Conservation (phyloP, 30 jellyfish, hydroid and myxozoan species). For the Aurelia aurita region DNA sequence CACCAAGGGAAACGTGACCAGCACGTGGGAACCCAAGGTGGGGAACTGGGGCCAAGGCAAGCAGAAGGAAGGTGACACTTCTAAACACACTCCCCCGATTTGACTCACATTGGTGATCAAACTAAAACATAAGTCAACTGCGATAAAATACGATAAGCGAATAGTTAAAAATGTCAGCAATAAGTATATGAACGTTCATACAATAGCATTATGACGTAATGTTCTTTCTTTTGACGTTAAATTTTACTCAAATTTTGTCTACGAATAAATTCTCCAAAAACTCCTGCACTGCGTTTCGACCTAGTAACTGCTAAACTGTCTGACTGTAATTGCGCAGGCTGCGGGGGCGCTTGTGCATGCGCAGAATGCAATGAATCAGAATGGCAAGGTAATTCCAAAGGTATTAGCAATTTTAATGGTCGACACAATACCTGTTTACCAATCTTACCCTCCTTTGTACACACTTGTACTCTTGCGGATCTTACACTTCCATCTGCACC, state of each 20-base stretch:
- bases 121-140: no score
- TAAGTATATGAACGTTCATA: no score
- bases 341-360: conserved; percentile 28
- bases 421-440: conserved; percentile 64
- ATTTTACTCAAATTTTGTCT: conserved; percentile 24
- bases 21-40: no score
- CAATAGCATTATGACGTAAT: not conserved
- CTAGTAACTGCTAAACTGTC: conserved; percentile 14
- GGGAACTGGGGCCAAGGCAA: no score
- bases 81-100: no score
- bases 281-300: conserved; percentile 57
- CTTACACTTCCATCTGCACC: conserved; percentile 63
- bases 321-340: conserved; percentile 40
- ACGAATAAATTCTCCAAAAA: conserved; percentile 59
- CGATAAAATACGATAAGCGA: no score
- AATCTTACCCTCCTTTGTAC: conserved; percentile 52
- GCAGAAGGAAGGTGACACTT: no score
- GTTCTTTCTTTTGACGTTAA: not conserved
- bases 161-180: no score
- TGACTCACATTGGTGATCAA: no score
- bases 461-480: conserved; percentile 47
- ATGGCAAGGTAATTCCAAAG: conserved; percentile 48
- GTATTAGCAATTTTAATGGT: conserved; percentile 56
- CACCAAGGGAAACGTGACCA: no score
- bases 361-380: no score